These are phyloP conservation scores for Halichoerus grypus DNA, from an alignment of 2,113 vertebrate genomes.

Conservation along the genomic window DNA sequence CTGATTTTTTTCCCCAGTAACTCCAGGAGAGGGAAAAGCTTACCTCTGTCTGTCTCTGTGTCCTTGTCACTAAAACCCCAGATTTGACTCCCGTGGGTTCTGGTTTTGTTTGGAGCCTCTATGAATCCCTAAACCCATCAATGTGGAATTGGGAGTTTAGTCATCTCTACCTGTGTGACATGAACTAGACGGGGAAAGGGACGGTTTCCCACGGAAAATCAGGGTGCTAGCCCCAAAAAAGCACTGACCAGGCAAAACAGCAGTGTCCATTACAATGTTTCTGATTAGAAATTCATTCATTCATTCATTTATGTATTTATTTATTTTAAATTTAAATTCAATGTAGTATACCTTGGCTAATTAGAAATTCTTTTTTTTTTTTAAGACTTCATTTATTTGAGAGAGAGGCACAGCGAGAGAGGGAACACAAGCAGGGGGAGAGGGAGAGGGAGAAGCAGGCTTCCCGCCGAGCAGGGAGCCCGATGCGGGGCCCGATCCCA, in stretches of 20 bases:
- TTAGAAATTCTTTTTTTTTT: neutral
- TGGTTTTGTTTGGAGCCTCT: neutral
- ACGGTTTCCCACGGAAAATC: neutral
- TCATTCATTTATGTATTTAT: too few species aligned
- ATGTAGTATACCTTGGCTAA: too few species aligned
- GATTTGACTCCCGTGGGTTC: neutral
- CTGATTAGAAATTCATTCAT: neutral
- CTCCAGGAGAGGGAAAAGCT: neutral
- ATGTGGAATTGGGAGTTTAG: neutral
- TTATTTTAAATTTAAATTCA: too few species aligned
- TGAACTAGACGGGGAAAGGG: neutral
- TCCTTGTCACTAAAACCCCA: neutral
- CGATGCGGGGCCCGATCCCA: rapidly evolving
- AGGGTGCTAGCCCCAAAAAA: neutral
- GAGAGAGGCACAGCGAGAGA: neutral
- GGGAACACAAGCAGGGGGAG: neutral
- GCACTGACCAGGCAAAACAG: neutral
- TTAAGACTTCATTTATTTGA: too few species aligned
- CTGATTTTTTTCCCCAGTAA: neutral
- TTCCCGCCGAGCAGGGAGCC: neutral
- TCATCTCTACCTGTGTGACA: neutral
- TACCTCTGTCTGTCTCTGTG: neutral
- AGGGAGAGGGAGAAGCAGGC: neutral
- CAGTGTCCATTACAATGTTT: neutral
- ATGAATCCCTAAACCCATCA: neutral